Conservation (phyloP, 2,888 invertebrate species). For the Dorcus parallelipipedus region DNA sequence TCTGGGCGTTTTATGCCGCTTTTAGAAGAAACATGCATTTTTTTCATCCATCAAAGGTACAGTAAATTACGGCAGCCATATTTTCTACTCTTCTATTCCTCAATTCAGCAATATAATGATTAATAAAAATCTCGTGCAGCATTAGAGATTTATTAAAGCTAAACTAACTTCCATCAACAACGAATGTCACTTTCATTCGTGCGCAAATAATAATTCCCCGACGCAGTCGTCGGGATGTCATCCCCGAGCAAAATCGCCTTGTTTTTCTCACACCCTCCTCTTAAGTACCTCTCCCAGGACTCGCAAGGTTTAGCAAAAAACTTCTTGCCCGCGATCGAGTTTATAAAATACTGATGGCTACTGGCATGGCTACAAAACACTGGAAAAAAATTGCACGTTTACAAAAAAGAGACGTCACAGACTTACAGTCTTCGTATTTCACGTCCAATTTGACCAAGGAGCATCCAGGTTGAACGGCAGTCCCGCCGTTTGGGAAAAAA, state of each 20-base stretch:
- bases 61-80: too few relatives aligned
- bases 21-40: too few relatives aligned
- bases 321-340: conserved; percentile 24
- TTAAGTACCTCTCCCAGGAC: conserved; percentile 24
- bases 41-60: too few relatives aligned
- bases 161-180: neutral
- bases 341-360: conserved; percentile 28
- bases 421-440: conserved; percentile 33
- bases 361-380: conserved; percentile 33
- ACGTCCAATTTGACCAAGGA: conserved; percentile 20
- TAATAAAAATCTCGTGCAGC: too few relatives aligned
- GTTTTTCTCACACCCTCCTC: conserved; percentile 25
- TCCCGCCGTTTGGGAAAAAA: conserved; percentile 58
- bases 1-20: too few relatives aligned
- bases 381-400: conserved; percentile 9
- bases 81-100: too few relatives aligned
- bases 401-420: neutral
- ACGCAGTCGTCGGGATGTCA: neutral
- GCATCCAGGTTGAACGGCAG: conserved; percentile 55
- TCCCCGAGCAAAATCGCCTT: conserved; percentile 22
- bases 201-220: neutral
- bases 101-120: too few relatives aligned
- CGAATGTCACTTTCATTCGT: neutral
- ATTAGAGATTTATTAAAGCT: too few relatives aligned
- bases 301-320: conserved; percentile 25